Base-by-base conservation (phyloP, 2,113 vertebrate species). In the Malaclemys terrapin region DNA sequence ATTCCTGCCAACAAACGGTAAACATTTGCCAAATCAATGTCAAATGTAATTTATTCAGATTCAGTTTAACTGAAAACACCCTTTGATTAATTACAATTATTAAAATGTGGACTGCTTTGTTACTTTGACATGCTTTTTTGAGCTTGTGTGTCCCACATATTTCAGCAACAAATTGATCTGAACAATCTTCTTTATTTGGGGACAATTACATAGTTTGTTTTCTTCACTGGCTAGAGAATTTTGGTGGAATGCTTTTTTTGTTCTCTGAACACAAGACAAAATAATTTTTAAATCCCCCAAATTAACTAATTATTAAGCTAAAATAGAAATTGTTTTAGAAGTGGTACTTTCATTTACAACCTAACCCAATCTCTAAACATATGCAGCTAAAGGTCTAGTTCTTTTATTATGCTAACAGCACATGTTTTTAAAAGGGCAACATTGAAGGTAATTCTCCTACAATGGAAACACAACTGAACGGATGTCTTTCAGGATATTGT, bases 11-110 rank as follows among this genome's bases (percentile, higher is more conserved):
- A 93, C 85, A 25, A 53, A 92, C 75, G 88, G 57, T 49, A 56
- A 88, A 49, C 1, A 5, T 93, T 91, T 97, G 95, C 96, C 94
- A 98, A 97, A 96, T 93, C 89, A 96, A 56, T 88, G 54, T 95
- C 97, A 97, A 80, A 90, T 90, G 96, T 96, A 91, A 94, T 98
- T 97, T 95, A 98, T 90, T 94, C 84, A 96, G 69, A 95, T 96
- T 96, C 83, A 84, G 90, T 79, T 97, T 95, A 92, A 79, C 9
- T 96, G 90, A 89, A 97, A 96, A 96, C 94, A 96, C 88, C 90
- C 84, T 98, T 96, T 97, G 85, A 97, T 95, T 76, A 97, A 69
- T 57, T 97, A 84, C 88, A 97, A 78, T 95, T 96, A 96, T 94
- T 94, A 95, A 97, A 95, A 97, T 75, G 84, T 12, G 24, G 78